Base-by-base conservation (phyloP, 1,140 invertebrate genomes). In the Caligus rogercresseyi region DNA sequence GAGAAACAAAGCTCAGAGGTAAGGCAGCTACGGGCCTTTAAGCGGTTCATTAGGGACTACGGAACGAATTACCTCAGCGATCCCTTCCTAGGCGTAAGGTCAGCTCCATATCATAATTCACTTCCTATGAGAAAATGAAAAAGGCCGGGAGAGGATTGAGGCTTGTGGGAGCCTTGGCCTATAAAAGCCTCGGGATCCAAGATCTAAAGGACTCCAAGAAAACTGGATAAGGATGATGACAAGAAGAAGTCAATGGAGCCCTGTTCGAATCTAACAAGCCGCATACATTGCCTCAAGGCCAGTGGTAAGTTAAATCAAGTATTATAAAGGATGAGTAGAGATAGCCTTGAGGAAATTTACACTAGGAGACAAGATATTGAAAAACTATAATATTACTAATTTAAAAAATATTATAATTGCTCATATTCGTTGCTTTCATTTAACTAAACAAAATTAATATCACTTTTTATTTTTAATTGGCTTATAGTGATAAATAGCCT, bases 11-110 rank as follows among this genome's bases (percentile, higher is more conserved):
- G n/a, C 3, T 3, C 57, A 14, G 26, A 25, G 19, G 25, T 60
- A 16, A 25, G 26, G 4, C 57, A 60, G 25, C 20, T 24, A n/a
- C 57, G 57, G 18, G 57, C 57, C 15, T 60, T 60, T 19, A 60
- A 60, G 24, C 15, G 24, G 20, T 60, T 60, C 16, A 43, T 60
- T 1, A 24, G 57, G 15, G 57, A 60, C 26, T 60, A 60, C 51
- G 57, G 57, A 1, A 60, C 57, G 7, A 24, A 60, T 43, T 60
- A 24, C 24, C 15, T 60, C 14, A 25, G 20, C 15, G 21, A 24
- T 11, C n/a, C 57, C 15, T 60, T 26, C 26, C 18, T 60, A n/a
- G 57, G 57, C 1, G 24, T n/a, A 24, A 60, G 43, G 23, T n/a
- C 51, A n/a, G 15, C 24, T 25, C 16, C 57, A 1, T 19, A 16